Evolutionary conservation across 2,797 vertebrate genomes (phyloP).

Genomic region (Sebastes glaucus): DNA sequence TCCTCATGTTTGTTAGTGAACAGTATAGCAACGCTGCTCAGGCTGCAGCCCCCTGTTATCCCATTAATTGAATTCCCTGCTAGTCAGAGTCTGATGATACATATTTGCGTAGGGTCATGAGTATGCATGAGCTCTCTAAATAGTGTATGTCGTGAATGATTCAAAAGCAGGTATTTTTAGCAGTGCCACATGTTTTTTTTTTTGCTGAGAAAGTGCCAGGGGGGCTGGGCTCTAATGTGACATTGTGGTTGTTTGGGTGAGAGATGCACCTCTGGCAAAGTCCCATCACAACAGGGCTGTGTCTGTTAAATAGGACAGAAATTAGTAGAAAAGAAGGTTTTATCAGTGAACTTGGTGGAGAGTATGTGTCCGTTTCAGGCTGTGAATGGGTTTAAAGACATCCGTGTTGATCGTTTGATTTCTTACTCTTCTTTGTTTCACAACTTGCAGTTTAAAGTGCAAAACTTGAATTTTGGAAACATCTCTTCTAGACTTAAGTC

Average conservation of each 20-base stretch:
- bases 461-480: neutral
- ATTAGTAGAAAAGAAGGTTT: slow-evolving; percentile 17
- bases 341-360: neutral
- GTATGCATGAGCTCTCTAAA: slow-evolving; percentile 65
- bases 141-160: slow-evolving; percentile 61
- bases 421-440: neutral
- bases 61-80: slow-evolving; percentile 6
- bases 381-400: neutral
- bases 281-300: neutral
- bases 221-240: slow-evolving; percentile 23
- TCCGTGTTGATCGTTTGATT: neutral
- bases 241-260: slow-evolving; percentile 43
- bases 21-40: neutral
- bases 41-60: neutral
- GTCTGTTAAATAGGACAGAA: slow-evolving; percentile 30
- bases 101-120: slow-evolving; percentile 53
- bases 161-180: slow-evolving; percentile 70
- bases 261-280: slow-evolving; percentile 39
- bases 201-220: slow-evolving; percentile 3
- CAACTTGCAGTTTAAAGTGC: neutral
- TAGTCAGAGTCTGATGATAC: slow-evolving; percentile 17
- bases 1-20: neutral
- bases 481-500: neutral
- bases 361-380: neutral
- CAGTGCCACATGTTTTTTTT: slow-evolving; percentile 33